A percentile compares a stretch with the other conserved stretches of the same genome.
phyloP scores from a whole-genome alignment of 2,113 vertebrate species.

The Myrmecophaga tridactyla region DNA sequence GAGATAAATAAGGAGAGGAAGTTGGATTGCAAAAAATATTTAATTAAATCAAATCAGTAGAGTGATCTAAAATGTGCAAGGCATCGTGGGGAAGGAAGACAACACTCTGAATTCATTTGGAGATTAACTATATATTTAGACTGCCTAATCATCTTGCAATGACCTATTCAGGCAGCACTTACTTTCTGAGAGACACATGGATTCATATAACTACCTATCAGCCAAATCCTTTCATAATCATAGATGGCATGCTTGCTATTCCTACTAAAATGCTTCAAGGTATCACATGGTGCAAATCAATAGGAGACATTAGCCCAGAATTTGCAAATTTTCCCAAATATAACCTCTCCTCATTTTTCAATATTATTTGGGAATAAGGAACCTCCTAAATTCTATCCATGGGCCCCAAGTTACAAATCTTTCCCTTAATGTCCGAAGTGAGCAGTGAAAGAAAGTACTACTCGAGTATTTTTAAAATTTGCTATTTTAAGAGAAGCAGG shows the following conservation, averaged over 20 bases:
- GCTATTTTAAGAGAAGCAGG: background rate
- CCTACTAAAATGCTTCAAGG: conserved; percentile 26
- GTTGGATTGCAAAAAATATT: background rate
- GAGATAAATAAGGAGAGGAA: background rate
- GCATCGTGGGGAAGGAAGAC: background rate
- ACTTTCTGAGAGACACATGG: background rate
- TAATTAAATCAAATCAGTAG: background rate
- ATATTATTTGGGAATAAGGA: background rate
- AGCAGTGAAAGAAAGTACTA: background rate
- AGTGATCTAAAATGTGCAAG: background rate
- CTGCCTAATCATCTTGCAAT: conserved; percentile 41
- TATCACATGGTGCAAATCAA: conserved; percentile 48
- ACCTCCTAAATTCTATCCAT: background rate
- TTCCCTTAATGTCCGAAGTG: background rate
- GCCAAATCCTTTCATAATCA: conserved; percentile 49
- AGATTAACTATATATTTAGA: conserved; percentile 50
- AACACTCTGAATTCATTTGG: background rate
- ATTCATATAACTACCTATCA: conserved; percentile 47
- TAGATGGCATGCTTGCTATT: conserved; percentile 15
- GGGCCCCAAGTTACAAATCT: background rate
- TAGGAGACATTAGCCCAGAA: conserved; percentile 41
- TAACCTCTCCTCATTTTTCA: conserved; percentile 30
- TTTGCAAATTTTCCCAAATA: conserved; percentile 35
- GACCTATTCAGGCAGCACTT: background rate
- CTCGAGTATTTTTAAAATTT: background rate